Conservation (phyloP, 92 coral and sea anemone species). For the Porites rus region DNA sequence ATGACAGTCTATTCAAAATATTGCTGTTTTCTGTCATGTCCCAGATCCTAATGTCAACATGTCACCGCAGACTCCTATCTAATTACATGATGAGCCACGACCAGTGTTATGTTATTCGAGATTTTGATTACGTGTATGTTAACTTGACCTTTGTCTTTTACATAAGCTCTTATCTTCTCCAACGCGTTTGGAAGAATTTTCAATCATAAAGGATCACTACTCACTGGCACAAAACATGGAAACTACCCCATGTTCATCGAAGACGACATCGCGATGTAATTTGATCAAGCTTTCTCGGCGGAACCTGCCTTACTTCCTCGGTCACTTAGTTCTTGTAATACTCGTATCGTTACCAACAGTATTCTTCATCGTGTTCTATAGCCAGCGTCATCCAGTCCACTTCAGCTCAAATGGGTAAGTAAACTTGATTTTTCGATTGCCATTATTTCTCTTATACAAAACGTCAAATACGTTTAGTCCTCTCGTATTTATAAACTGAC, state of each 20-base stretch:
- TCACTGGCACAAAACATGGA: slow-evolving; percentile 9
- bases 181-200: neutral
- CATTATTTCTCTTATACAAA: neutral
- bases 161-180: neutral
- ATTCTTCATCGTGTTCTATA: slow-evolving; percentile 65
- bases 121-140: slow-evolving; percentile 18
- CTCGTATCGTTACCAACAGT: slow-evolving; percentile 83
- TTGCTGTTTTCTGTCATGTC: slow-evolving; percentile 1
- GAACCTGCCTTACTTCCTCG: slow-evolving; percentile 29
- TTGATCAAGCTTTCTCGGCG: slow-evolving; percentile 17
- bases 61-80: neutral
- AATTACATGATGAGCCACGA: slow-evolving; percentile 19
- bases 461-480: neutral
- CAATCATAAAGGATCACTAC: neutral
- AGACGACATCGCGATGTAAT: slow-evolving; percentile 12
- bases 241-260: neutral
- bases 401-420: slow-evolving; percentile 39
- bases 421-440: neutral
- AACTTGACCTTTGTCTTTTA: slow-evolving; percentile 35
- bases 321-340: slow-evolving; percentile 66
- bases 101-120: neutral
- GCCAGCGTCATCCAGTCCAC: slow-evolving; percentile 73
- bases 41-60: slow-evolving; percentile 23
- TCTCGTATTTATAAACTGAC: neutral
- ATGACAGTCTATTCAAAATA: neutral